Evolutionary conservation across 2,113 vertebrate genomes (phyloP), one percentile per base, ranked within the genome.

Genomic region (Hypocryptadius cinnamomeus): DNA sequence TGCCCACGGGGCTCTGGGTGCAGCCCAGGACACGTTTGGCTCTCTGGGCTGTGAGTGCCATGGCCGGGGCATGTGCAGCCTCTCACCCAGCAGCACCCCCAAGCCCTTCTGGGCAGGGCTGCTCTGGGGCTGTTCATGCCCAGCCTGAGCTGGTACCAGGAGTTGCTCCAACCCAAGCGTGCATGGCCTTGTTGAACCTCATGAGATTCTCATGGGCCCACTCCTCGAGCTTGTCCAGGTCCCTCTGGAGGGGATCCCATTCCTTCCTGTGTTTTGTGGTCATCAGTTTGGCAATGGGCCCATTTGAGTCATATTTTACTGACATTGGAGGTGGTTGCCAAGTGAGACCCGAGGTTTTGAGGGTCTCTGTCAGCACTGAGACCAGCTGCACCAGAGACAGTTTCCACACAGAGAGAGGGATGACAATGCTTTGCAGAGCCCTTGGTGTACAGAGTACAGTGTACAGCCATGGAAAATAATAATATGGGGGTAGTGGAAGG

Each of bases 151-250:
- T 68, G 35, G 1, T 21, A 28, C 5, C 2, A 0, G 20, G 68
- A 9, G 1, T 1, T 73, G 47, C 7, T 9, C 31, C 0, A 0
- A 9, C 15, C 25, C 18, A 18, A 8, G 13, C 17, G 18, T 10
- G 28, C 25, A 4, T 61, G 22, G n/a, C 9, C 8, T 61, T 57
- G 31, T 56, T 68, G 47, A 68, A 44, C 9, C 1, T 48, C 3
- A 33, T 61, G 31, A 39, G 2, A 11, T 50, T 50, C 35, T 6
- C 18, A 20, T 15, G n/a, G 20, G 2, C 54, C 27, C 35, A 74
- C 8, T 28, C 25, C 11, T 63, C 0, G 0, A 74, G 48, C 7
- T 69, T 63, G 27, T 25, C 40, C 54, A 19, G 19, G 47, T 54
- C 9, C 23, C 23, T 37, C 40, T 68, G 70, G 25, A 31, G 8